These are phyloP conservation scores for Parasteatoda tepidariorum DNA, from an alignment of 1,140 invertebrate species.

Conservation along the genomic window DNA sequence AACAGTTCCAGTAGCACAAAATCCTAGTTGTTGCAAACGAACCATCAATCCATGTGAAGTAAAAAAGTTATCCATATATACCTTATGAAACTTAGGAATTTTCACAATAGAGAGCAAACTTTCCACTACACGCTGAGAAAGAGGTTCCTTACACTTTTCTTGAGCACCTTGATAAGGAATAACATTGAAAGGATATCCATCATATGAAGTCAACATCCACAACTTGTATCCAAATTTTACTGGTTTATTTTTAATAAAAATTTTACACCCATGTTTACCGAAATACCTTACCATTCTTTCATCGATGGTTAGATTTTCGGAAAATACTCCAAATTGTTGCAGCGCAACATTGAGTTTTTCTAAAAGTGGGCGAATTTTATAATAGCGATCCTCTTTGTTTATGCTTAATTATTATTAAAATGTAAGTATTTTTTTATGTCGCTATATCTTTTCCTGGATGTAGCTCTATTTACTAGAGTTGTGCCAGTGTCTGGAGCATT, in stretches of 20 bases:
- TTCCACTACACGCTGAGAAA: background rate
- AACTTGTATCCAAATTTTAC: constrained; percentile 16
- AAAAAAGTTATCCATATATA: constrained; percentile 24
- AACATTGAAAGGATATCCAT: constrained; percentile 4
- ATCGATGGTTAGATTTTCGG: constrained; percentile 1
- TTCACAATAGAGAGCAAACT: constrained; percentile 21
- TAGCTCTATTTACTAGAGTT: too few relatives aligned
- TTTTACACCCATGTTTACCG: background rate
- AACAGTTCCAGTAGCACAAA: background rate
- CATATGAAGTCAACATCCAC: background rate
- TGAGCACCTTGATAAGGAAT: background rate
- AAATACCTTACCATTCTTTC: constrained; percentile 10
- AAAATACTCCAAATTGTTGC: background rate
- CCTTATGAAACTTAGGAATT: background rate
- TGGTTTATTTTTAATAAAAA: constrained; percentile 16
- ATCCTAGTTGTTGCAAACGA: background rate
- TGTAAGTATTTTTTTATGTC: too few relatives aligned
- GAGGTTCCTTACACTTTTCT: background rate
- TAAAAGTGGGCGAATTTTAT: too few relatives aligned
- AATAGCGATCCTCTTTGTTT: too few relatives aligned
- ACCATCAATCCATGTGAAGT: constrained; percentile 1
- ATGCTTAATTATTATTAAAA: too few relatives aligned
- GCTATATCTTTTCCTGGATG: too few relatives aligned
- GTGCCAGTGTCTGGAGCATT: too few relatives aligned
- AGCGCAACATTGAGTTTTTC: background rate